Base-by-base conservation (phyloP, 2,113 vertebrate genomes). In the Tautogolabrus adspersus region DNA sequence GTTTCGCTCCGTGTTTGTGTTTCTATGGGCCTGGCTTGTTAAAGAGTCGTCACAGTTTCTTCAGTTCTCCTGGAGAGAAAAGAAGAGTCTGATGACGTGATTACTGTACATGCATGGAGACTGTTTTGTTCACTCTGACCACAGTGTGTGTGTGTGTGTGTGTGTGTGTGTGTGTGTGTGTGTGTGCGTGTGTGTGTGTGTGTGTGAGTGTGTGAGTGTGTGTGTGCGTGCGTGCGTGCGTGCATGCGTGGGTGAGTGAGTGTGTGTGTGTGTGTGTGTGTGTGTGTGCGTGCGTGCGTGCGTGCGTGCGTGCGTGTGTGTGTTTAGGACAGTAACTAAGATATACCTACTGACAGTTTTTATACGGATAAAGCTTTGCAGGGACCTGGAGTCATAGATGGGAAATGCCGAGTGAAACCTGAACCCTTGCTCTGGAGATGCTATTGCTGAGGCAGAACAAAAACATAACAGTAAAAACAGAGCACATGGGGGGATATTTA, bases 41-140 rank as follows among this genome's bases (percentile, higher is more conserved):
- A 40, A 59, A 55, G 22, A 73, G 47, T 49, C 47, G 19, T 49
- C 47, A 47, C 46, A 49, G 47, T 19, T 46, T 16, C 18, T 49
- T 49, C 47, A 19, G 15, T 49, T 63, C 13, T 10, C 60, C n/a
- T 23, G 34, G 62, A 51, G 55, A 34, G 52, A 55, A 6, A 76
- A 37, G 16, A 51, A 63, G 34, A 47, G 30, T 49, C 6, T 10
- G 22, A 78, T 70, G 23, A 79, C 56, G 67, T 77, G 64, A 66
- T 75, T 44, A 40, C 42, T 26, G 21, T 13, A 21, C 37, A 58
- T 37, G 21, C 38, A 66, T 18, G n/a, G 26, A 60, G 47, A 47
- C 5, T 1, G 46, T 47, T 49, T 49, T 19, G 4, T 19, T 49
- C 47, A 49, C 47, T 49, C 47, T 19, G 18, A 18, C 13, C 46